Base-by-base conservation (phyloP, 2,888 invertebrate species). In the Eristalinus sepulchralis region DNA sequence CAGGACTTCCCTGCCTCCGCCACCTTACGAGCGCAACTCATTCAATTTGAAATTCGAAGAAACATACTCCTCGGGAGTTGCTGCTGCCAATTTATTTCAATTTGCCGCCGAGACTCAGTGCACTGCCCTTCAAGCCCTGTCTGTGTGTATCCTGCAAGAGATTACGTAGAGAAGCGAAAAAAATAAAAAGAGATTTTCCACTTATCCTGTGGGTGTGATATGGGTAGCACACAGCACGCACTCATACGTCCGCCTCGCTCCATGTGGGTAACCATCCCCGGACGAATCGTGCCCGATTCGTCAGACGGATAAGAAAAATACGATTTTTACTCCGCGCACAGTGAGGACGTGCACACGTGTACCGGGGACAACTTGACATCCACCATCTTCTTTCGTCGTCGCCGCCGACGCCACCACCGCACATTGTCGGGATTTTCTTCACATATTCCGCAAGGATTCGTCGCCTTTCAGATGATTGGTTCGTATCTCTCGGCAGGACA, bases 401-500 rank as follows among this genome's bases (percentile, higher is more conserved):
- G 17, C 17, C 47, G 47, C 39, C 39, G 39, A 22, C 5, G 27
- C 27, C 27, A 5, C 27, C 27, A 27, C 33, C 11, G 39, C 33
- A 67, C 20, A 53, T 67, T 17, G 31, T 0, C 10, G 33, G 59
- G 67, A 66, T 20, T 66, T 31, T 60, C 67, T 60, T 57, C 59
- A 31, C 57, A 66, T 55, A 57, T 11, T n/a, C 68, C 31, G 24
- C 17, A 68, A 68, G 68, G 68, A 68, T 36, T 57, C 57, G 22
- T 55, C 75, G 22, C 64, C 75, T 67, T 60, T 76, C 67, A 76
- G 60, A 67, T 76, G 76, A 76, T 76, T 76, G 76, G 76, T 76
- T 72, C 72, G 33, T 33, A 22, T 60, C 60, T 47, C 47, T 22
- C 53, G 17, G 60, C 47, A 60, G 34, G 67, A 60, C 47, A 47